phyloP scores from a whole-genome alignment of 2,797 vertebrate species.

The Anas bernieri region DNA sequence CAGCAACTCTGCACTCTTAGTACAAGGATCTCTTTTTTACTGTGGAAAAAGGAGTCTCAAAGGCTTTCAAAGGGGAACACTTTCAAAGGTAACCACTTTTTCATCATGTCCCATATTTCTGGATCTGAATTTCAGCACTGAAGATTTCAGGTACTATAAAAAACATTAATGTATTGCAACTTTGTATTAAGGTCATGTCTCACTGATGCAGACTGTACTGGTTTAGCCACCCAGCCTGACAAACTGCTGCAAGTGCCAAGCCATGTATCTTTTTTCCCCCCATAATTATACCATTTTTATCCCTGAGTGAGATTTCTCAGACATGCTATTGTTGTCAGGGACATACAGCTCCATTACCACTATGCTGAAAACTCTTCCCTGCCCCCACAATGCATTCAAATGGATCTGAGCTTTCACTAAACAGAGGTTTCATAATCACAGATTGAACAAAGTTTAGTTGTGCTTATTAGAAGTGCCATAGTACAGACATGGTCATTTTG shows the following conservation, averaged over 20 bases:
- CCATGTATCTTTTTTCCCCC: slow-evolving; percentile 37
- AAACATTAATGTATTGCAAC: not conserved
- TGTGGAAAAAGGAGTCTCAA: not conserved
- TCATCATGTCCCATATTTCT: slow-evolving; percentile 17
- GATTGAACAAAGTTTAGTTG: slow-evolving; percentile 44
- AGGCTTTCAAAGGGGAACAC: slow-evolving; percentile 15
- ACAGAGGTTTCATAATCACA: slow-evolving; percentile 43
- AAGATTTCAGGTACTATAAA: slow-evolving; percentile 59
- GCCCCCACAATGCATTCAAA: slow-evolving; percentile 55
- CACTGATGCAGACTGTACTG: slow-evolving; percentile 48
- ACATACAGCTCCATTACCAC: slow-evolving; percentile 45
- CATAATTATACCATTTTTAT: slow-evolving; percentile 72
- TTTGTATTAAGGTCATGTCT: slow-evolving; percentile 31
- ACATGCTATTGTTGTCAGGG: slow-evolving; percentile 43
- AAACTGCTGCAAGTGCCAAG: slow-evolving; percentile 56
- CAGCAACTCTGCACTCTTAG: slow-evolving; percentile 10
- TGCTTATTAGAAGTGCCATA: slow-evolving; percentile 37
- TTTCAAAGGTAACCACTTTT: slow-evolving; percentile 42
- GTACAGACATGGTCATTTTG: slow-evolving; percentile 13
- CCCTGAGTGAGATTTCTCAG: slow-evolving; percentile 65
- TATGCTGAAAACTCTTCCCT: slow-evolving; percentile 47
- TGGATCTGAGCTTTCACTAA: slow-evolving; percentile 52
- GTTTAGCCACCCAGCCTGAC: slow-evolving; percentile 50
- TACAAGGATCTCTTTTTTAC: not conserved
- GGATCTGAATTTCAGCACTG: slow-evolving; percentile 49